Percentiles rank a stretch among this genome's conserved stretches.
Conservation (phyloP, 2,888 invertebrate species). For the Nephrotoma guestfalica region DNA sequence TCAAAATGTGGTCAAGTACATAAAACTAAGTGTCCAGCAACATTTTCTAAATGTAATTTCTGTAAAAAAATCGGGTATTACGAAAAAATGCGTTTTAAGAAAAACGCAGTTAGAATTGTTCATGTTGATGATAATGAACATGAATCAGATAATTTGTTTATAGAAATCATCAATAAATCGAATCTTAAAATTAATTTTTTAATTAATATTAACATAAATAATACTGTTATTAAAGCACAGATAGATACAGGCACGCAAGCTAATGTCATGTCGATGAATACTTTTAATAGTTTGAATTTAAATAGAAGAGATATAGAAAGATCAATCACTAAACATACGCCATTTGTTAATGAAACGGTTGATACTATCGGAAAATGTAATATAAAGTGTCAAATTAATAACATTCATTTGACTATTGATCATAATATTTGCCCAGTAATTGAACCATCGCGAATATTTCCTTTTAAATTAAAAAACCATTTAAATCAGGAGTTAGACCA, state of each 20-base stretch:
- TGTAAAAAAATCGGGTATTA: not conserved
- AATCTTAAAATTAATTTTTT: not conserved
- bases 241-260: not conserved
- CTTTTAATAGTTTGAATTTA: not conserved
- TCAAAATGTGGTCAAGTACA: not conserved
- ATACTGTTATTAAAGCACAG: not conserved
- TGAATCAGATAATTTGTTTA: not conserved
- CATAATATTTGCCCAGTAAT: not conserved
- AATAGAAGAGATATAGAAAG: not conserved
- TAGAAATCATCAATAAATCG: not conserved
- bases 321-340: not conserved
- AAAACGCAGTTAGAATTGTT: not conserved
- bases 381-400: not conserved
- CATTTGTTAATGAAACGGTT: not conserved
- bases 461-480: not conserved
- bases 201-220: not conserved
- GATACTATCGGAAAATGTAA: not conserved
- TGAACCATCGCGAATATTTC: not conserved
- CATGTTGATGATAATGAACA: not conserved
- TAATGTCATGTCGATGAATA: not conserved
- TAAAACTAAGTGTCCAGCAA: not conserved
- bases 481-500: not conserved
- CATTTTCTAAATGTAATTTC: not conserved
- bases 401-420: not conserved
- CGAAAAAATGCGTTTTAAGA: not conserved